These are phyloP conservation scores for Botia kubotai DNA, from an alignment of 2,797 vertebrate genomes.

Conservation along the genomic window DNA sequence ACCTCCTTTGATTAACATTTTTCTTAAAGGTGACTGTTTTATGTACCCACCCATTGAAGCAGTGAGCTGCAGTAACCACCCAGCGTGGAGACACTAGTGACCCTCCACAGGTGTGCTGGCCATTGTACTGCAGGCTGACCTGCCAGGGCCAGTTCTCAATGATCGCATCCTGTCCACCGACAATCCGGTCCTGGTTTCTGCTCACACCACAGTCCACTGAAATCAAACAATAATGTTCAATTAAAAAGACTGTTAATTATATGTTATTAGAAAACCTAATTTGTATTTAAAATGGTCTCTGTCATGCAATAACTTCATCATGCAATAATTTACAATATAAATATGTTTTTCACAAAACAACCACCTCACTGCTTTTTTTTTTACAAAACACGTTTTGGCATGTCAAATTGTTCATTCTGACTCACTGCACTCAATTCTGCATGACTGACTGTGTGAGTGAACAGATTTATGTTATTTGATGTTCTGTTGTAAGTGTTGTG, in stretches of 20 bases:
- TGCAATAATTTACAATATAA: neutral
- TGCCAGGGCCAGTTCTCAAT: conserved; percentile 92
- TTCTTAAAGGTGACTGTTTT: neutral
- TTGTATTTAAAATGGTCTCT: neutral
- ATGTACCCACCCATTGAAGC: conserved; percentile 83
- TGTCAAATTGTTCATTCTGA: neutral
- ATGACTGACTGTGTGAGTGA: neutral
- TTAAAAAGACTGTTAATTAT: neutral
- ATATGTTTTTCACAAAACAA: neutral
- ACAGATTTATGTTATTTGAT: neutral
- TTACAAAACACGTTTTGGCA: conserved; percentile 1
- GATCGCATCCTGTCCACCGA: conserved; percentile 79
- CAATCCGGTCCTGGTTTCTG: conserved; percentile 73
- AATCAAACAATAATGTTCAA: conserved; percentile 10
- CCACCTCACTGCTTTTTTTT: neutral
- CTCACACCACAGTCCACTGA: conserved; percentile 80
- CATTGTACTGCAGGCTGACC: conserved; percentile 85
- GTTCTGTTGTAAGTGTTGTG: neutral
- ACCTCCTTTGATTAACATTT: too few species aligned
- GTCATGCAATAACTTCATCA: neutral
- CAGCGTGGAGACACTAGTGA: conserved; percentile 82
- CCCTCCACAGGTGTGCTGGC: conserved; percentile 88
- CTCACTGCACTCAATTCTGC: neutral
- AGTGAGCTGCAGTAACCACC: conserved; percentile 90
- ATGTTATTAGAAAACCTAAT: neutral